Evolutionary conservation across 2,113 vertebrate species (phyloP).

Genomic region (Colius striatus): DNA sequence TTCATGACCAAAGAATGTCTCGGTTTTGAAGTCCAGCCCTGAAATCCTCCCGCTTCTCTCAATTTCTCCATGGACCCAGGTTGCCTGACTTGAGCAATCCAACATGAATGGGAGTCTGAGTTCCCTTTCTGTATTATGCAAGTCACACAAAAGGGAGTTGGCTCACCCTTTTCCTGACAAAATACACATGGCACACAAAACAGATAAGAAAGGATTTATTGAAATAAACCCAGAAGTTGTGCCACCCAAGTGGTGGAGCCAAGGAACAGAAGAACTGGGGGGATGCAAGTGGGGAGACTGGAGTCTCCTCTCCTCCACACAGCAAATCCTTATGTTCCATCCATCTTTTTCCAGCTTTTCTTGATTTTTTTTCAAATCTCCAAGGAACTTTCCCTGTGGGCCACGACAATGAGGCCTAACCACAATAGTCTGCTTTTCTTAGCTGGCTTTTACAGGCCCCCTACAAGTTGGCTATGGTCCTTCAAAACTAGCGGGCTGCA

Average conservation of each 20-base stretch:
- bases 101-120: neutral
- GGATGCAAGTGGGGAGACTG: neutral
- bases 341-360: neutral
- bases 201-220: neutral
- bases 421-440: neutral
- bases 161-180: neutral
- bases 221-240: neutral
- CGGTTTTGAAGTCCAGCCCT: neutral
- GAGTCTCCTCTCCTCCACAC: neutral
- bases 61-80: neutral
- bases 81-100: neutral
- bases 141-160: neutral
- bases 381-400: neutral
- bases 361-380: neutral
- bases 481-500: neutral
- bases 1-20: neutral
- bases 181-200: neutral
- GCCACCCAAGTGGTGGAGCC: neutral
- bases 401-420: neutral
- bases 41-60: neutral
- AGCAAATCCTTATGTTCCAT: neutral
- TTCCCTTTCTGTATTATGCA: neutral
- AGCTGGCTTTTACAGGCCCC: neutral
- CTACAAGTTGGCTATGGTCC: neutral
- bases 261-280: neutral